phyloP scores from a whole-genome alignment of 2,113 vertebrate species.

The Gnathonemus echidnorhynchus region DNA sequence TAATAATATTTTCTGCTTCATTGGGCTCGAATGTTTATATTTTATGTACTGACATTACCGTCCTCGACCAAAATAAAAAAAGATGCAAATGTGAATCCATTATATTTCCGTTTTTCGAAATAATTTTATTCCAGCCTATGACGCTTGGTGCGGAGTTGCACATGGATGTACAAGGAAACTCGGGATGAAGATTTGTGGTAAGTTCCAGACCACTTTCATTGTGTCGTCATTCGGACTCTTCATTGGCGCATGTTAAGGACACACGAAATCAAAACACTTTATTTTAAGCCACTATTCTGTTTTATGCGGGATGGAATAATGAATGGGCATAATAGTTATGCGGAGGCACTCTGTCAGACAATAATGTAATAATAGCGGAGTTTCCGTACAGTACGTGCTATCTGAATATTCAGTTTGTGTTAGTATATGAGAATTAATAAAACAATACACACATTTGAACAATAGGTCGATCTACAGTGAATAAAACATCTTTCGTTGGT shows the following conservation, averaged over 20 bases:
- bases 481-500: background rate
- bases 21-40: background rate
- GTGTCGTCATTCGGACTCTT: background rate
- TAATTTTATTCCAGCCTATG: constrained; percentile 73
- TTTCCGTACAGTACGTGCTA: background rate
- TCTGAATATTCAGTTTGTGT: background rate
- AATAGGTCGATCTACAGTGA: background rate
- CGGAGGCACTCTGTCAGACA: background rate
- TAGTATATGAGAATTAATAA: background rate
- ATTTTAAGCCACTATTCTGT: background rate
- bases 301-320: background rate
- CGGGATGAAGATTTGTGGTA: constrained; percentile 95
- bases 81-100: background rate
- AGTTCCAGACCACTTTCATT: constrained; percentile 45
- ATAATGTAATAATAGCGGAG: background rate
- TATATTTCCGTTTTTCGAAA: constrained; percentile 45
- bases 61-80: background rate
- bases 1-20: background rate
- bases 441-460: background rate
- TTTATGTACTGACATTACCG: background rate
- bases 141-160: constrained; percentile 91
- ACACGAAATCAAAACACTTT: background rate
- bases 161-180: constrained; percentile 93
- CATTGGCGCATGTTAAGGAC: background rate
- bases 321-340: background rate